Percentiles rank a stretch among this genome's conserved stretches.
phyloP scores from a whole-genome alignment of 2,888 invertebrate species.

The Folsomia manolachei region DNA sequence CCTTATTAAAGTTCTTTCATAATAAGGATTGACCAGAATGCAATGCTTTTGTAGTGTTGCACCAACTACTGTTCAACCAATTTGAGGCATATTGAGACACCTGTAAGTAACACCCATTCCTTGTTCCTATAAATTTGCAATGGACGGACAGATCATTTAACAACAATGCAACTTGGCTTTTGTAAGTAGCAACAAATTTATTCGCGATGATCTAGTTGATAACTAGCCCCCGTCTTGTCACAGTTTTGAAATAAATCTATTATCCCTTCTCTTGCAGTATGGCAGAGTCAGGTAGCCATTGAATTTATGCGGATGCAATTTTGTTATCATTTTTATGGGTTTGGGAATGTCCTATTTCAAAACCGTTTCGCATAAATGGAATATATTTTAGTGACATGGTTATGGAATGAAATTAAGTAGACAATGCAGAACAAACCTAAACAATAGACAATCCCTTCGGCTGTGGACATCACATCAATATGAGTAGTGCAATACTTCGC shows the following conservation, averaged over 20 bases:
- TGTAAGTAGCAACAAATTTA: background rate
- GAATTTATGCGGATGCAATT: constrained; percentile 7
- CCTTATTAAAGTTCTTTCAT: too few relatives aligned
- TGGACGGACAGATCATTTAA: too few relatives aligned
- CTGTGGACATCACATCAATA: background rate
- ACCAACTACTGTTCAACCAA: too few relatives aligned
- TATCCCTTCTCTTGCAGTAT: background rate
- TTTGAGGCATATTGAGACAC: background rate
- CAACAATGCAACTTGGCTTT: constrained; percentile 1
- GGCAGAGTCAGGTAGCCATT: background rate
- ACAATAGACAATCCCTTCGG: too few relatives aligned
- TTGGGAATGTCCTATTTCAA: background rate
- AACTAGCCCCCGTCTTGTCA: background rate
- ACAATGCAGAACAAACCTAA: constrained; percentile 1
- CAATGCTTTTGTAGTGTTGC: too few relatives aligned
- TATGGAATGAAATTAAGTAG: background rate
- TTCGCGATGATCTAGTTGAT: constrained; percentile 10
- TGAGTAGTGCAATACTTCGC: background rate
- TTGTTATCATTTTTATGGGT: constrained; percentile 1
- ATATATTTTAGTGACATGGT: background rate
- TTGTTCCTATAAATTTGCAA: too few relatives aligned
- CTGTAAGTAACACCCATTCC: background rate
- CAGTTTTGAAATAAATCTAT: background rate
- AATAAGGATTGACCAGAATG: too few relatives aligned
- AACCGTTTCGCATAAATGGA: background rate